Evolutionary conservation across 2,888 invertebrate species (phyloP), one percentile per base, ranked within the genome.

Genomic region (Ennomos quercinarius): DNA sequence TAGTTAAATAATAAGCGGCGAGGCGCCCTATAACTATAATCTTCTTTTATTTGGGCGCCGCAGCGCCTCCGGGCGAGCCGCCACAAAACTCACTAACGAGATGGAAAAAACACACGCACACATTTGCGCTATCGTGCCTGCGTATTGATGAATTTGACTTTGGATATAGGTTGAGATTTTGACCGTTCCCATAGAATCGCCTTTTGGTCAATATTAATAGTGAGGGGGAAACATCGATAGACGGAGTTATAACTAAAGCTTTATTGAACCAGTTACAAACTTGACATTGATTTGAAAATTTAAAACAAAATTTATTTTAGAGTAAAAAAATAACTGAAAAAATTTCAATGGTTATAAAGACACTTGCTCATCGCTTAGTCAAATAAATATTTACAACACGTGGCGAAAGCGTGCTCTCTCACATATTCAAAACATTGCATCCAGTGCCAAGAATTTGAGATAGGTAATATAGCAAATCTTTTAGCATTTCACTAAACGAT

Each of bases 1-100:
- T 89, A 89, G 88, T 90, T 91, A 87, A 88, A 89, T 91, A 91
- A 89, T 87, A 87, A 89, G 87, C 86, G 85, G 83, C 78, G 76
- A 75, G 76, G 80, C 78, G 84, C 83, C 86, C 84, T 89, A 79
- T 88, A 90, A 90, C 87, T 89, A 89, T 88, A 87, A 87, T 89
- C 85, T 87, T 74, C 77, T 86, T 90, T 90, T 88, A 84, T 89
- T 89, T 86, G 85, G 71, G 45, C 81, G 84, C 84, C 81, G 83
- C 80, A 60, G 72, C 69, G 79, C 76, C 84, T 81, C 82, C 73
- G 78, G 73, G 81, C 84, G 81, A 84, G 82, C 84, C 82, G 77
- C 78, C 79, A 73, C 83, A 77, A 80, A 83, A 79, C 82, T 74
- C 78, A 81, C 88, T 89, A 91, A 91, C 91, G 87, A 91, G 87